These are phyloP conservation scores for Entomyzon cyanotis DNA, from an alignment of 2,113 vertebrate species.

Conservation along the genomic window DNA sequence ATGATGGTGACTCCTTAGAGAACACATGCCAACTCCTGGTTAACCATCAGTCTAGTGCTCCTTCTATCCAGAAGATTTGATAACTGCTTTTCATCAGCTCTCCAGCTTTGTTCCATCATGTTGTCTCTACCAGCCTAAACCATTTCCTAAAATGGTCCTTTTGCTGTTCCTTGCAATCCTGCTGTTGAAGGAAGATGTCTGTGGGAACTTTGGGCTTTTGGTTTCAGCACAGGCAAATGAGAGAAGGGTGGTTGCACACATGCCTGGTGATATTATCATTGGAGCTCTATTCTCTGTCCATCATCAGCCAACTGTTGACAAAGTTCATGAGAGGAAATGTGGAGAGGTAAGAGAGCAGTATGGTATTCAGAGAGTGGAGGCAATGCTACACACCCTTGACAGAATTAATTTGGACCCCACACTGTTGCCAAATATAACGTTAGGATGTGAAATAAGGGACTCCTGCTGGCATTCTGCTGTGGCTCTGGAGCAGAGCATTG, in stretches of 20 bases:
- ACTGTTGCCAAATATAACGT: conserved; percentile 90
- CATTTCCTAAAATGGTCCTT: conserved; percentile 82
- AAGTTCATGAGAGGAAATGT: conserved; percentile 97
- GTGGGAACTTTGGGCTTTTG: conserved; percentile 67
- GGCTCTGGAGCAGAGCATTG: conserved; percentile 97
- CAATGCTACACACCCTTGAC: conserved; percentile 95
- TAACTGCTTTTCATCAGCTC: conserved; percentile 3
- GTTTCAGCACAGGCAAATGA: conserved; percentile 86
- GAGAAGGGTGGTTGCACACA: conserved; percentile 91
- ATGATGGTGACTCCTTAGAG: conserved; percentile 49
- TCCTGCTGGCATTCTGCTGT: conserved; percentile 98
- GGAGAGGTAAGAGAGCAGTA: conserved; percentile 96
- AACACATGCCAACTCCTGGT: conserved; percentile 32
- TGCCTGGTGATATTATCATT: conserved; percentile 95
- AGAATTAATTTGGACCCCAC: conserved; percentile 90
- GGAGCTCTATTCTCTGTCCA: conserved; percentile 97
- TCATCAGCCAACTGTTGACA: conserved; percentile 95
- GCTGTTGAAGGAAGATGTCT: conserved; percentile 77
- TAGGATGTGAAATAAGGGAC: conserved; percentile 97
- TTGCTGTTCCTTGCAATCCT: conserved; percentile 78
- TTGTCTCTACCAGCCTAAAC: conserved; percentile 75
- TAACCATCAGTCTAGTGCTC: neutral
- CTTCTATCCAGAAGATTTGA: conserved; percentile 18
- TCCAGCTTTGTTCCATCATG: conserved; percentile 64
- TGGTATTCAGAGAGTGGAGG: conserved; percentile 97